Percentiles rank a stretch among this genome's conserved stretches.
These are phyloP conservation scores for Operophtera brumata DNA, from an alignment of 2,888 invertebrate species.

Conservation along the genomic window DNA sequence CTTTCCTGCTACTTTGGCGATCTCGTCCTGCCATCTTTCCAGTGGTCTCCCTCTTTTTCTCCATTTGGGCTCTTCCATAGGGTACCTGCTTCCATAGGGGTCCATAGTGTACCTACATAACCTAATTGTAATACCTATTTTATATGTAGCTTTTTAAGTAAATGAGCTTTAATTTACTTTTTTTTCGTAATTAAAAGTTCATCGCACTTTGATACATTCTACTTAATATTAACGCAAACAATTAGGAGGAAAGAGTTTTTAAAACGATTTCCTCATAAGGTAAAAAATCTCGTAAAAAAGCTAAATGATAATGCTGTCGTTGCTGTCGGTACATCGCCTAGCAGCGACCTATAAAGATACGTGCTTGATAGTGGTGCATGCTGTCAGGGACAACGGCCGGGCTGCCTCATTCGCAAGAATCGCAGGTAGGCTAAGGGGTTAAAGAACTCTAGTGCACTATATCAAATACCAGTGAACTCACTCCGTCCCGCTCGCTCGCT, in stretches of 20 bases:
- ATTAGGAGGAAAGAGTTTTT: slow-evolving; percentile 6
- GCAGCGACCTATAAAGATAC: slow-evolving; percentile 77
- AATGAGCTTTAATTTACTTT: too few relatives aligned
- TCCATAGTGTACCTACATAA: too few relatives aligned
- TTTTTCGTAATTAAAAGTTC: slow-evolving; percentile 18
- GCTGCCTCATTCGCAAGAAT: slow-evolving; percentile 78
- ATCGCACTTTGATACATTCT: slow-evolving; percentile 9
- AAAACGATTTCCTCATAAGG: slow-evolving; percentile 8
- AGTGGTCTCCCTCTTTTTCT: too few relatives aligned
- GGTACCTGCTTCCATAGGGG: too few relatives aligned
- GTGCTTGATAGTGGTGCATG: slow-evolving; percentile 71
- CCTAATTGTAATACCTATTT: too few relatives aligned
- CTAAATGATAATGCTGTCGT: slow-evolving; percentile 7
- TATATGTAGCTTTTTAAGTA: too few relatives aligned
- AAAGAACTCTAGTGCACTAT: slow-evolving; percentile 80
- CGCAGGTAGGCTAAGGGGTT: slow-evolving; percentile 81
- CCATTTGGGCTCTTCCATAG: too few relatives aligned
- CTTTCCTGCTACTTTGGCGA: too few relatives aligned
- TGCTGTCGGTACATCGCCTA: slow-evolving; percentile 61
- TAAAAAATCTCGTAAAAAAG: not conserved
- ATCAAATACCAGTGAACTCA: slow-evolving; percentile 81
- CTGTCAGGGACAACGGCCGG: slow-evolving; percentile 79
- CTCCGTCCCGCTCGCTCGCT: slow-evolving; percentile 64
- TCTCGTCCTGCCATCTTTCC: too few relatives aligned
- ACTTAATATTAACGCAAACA: slow-evolving; percentile 19